Evolutionary conservation across 2,888 invertebrate species (phyloP).

Genomic region (Platerodrilus igneus): DNA sequence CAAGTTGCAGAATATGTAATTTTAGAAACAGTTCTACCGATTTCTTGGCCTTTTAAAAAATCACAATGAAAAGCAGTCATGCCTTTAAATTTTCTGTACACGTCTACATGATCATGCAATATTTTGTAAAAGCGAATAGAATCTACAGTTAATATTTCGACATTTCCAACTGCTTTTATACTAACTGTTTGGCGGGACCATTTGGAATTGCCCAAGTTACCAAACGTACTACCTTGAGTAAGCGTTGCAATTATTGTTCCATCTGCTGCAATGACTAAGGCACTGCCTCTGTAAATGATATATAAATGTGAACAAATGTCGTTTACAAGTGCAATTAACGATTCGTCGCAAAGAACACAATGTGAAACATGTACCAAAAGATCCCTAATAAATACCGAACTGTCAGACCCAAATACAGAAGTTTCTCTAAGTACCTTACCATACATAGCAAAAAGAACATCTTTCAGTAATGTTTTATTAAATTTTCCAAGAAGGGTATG

Average conservation of each 20-base stretch:
- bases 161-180: conserved; percentile 14
- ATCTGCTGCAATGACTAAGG: conserved; percentile 20
- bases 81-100: not conserved
- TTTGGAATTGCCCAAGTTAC: conserved; percentile 19
- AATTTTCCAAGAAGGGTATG: conserved; percentile 7
- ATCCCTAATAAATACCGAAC: conserved; percentile 17
- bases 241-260: conserved; percentile 15
- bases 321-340: conserved; percentile 16
- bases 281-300: conserved; percentile 14
- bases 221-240: conserved; percentile 22
- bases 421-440: conserved; percentile 10
- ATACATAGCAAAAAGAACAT: conserved; percentile 25
- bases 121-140: conserved; percentile 5
- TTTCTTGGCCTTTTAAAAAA: conserved; percentile 9
- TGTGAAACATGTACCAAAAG: conserved; percentile 12
- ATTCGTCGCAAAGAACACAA: conserved; percentile 11
- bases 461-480: conserved; percentile 13
- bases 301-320: conserved; percentile 13
- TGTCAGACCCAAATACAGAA: conserved; percentile 14
- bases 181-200: conserved; percentile 13
- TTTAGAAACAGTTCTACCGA: no score
- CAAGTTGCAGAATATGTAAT: no score
- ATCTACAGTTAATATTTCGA: conserved; percentile 17
- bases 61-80: conserved; percentile 9
- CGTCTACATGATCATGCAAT: conserved; percentile 5